These are phyloP conservation scores for Colletes latitarsis DNA, from an alignment of 1,140 invertebrate genomes.

Conservation along the genomic window DNA sequence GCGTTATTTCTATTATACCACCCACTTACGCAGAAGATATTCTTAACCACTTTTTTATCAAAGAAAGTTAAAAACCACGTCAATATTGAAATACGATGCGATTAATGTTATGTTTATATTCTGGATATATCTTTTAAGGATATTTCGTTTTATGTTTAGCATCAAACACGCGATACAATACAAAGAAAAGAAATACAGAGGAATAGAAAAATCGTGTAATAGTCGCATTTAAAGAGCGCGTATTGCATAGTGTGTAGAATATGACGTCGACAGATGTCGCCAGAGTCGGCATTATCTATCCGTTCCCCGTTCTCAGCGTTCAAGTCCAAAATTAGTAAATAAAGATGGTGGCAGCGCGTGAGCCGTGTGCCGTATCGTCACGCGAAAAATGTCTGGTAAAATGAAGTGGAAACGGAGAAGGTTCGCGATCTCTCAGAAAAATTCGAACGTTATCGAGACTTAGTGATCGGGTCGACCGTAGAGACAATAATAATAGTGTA, in stretches of 20 bases:
- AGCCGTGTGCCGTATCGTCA: constrained; percentile 72
- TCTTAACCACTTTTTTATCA: no score
- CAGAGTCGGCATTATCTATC: not conserved
- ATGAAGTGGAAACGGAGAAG: constrained; percentile 74
- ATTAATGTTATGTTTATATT: no score
- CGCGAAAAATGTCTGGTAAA: constrained; percentile 72
- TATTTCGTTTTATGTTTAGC: no score
- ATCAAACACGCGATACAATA: no score
- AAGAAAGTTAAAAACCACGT: no score
- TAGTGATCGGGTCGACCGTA: constrained; percentile 35
- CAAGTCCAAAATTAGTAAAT: constrained; percentile 80
- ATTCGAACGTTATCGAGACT: constrained; percentile 46
- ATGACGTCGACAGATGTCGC: constrained; percentile 11
- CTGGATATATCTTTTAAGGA: no score
- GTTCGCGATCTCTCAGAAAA: constrained; percentile 55
- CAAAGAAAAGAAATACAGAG: no score
- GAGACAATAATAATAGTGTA: constrained; percentile 42
- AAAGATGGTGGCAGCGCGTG: constrained; percentile 76
- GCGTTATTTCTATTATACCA: no score
- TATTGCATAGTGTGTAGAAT: not conserved
- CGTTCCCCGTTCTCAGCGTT: constrained; percentile 46
- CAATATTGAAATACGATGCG: no score
- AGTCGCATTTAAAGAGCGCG: no score
- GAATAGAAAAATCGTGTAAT: no score
- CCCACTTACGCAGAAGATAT: no score